These are phyloP conservation scores for Dorcus hopei DNA, from an alignment of 2,888 invertebrate genomes.

Conservation along the genomic window DNA sequence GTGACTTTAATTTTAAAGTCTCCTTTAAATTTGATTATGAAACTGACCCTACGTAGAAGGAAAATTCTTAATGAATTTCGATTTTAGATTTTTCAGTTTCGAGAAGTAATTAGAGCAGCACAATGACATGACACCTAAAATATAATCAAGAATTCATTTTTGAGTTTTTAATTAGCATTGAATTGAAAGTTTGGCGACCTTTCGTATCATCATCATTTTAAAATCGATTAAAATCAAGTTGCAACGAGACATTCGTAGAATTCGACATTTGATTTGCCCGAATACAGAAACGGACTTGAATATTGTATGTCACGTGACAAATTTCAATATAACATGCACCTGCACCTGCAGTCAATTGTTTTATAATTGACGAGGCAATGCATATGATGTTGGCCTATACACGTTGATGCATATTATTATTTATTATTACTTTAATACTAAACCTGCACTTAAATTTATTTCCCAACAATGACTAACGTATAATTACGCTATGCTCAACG, in stretches of 20 bases:
- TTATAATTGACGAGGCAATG: conserved; percentile 14
- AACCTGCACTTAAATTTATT: not conserved
- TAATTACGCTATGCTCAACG: not conserved
- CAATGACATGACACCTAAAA: no score
- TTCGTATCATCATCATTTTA: no score
- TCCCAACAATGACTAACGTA: not conserved
- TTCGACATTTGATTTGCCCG: conserved; percentile 17
- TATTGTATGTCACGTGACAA: conserved; percentile 19
- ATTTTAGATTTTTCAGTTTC: no score
- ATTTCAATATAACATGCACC: conserved; percentile 11
- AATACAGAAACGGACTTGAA: conserved; percentile 1
- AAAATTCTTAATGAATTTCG: no score
- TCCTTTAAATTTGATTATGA: no score
- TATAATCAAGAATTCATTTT: no score
- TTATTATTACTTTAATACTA: conserved; percentile 3
- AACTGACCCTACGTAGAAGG: no score
- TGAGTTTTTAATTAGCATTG: no score
- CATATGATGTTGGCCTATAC: not conserved
- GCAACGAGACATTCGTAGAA: conserved; percentile 2
- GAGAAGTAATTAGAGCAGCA: no score
- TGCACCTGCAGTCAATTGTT: conserved; percentile 13
- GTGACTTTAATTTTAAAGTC: no score
- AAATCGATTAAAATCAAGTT: not conserved
- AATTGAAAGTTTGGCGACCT: no score
- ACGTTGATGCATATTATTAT: conserved; percentile 1